phyloP scores from a whole-genome alignment of 2,888 invertebrate species.

The Acutogordius australiensis region DNA sequence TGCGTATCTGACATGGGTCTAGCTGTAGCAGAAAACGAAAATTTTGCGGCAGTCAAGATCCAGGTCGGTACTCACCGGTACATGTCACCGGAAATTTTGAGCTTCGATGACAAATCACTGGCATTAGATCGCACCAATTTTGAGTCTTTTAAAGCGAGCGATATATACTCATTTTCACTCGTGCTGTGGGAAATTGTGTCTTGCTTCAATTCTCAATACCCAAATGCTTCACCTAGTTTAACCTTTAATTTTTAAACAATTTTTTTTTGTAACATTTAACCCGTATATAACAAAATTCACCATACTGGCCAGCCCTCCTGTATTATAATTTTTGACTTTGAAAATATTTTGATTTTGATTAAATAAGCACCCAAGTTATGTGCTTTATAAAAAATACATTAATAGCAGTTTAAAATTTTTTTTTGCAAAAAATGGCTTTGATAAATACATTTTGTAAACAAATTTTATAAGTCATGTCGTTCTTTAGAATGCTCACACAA shows the following conservation, averaged over 20 bases:
- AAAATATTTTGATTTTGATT: too few species aligned
- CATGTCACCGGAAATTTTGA: slow-evolving; percentile 34
- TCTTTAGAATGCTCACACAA: not conserved
- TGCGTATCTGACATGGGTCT: slow-evolving; percentile 86
- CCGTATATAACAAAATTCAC: too few species aligned
- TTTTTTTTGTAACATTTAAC: too few species aligned
- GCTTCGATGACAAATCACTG: slow-evolving; percentile 31
- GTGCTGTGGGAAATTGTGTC: slow-evolving; percentile 68
- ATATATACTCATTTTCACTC: slow-evolving; percentile 85
- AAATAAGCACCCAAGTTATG: too few species aligned
- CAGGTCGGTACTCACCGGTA: slow-evolving; percentile 48
- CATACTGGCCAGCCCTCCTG: too few species aligned
- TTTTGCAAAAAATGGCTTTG: too few species aligned
- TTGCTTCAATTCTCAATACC: not conserved
- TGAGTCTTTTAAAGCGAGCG: slow-evolving; percentile 80
- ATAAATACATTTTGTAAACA: not conserved
- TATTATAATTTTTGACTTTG: too few species aligned
- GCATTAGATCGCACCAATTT: slow-evolving; percentile 35
- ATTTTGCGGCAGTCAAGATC: slow-evolving; percentile 56
- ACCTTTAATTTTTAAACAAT: slow-evolving; percentile 8
- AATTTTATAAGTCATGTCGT: not conserved
- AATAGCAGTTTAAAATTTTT: too few species aligned
- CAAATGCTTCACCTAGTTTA: not conserved
- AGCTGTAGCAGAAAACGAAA: slow-evolving; percentile 61
- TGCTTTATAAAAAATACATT: too few species aligned